Base-by-base conservation (phyloP, 2,113 vertebrate species). In the Calidris pugnax region DNA sequence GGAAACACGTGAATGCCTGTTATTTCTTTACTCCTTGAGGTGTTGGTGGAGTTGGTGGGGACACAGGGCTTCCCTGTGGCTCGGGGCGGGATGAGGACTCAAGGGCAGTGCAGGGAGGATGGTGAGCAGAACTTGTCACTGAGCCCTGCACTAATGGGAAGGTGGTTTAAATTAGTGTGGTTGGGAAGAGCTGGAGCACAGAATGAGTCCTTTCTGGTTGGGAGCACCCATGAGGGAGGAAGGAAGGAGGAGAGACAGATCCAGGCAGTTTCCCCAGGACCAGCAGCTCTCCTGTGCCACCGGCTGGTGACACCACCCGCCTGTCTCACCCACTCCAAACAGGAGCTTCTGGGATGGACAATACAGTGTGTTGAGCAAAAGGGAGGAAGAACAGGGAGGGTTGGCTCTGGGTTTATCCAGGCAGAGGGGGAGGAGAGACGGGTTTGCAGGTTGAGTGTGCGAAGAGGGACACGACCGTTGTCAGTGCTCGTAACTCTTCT, bases 151-250 rank as follows among this genome's bases (percentile, higher is more conserved):
- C 47, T n/a, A 21, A 1, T 3, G 23, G 53, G 21, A 30, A 53
- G 77, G 19, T 32, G 59, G 16, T 53, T 62, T 32, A 21, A n/a
- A 14, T n/a, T 3, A 16, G 35, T 1, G 35, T 32, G 60, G 35
- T 16, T n/a, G 35, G 26, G 33, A 33, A 56, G 66, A 59, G n/a
- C 63, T 33, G 4, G 28, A 39, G 41, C 2, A 6, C 71, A 50
- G 41, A 47, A 76, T 24, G 76, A 43, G 32, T 14, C 1, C 0
- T 12, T 59, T 47, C n/a, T 33, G 45, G 64, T 12, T 23, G 28
- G 0, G 1, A 20, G 19, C 0, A 1, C 5, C 47, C 3, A 0
- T 3, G n/a, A 13, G 33, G 62, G 37, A 53, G 26, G 39, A 35
- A 53, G 26, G 39, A 41, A 33, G 48, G 24, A 67, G 79, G 62